A percentile compares a stretch with the other conserved stretches of the same genome.
Evolutionary conservation across 2,888 invertebrate genomes (phyloP).

Genomic region (Lacanobia wlatinum): DNA sequence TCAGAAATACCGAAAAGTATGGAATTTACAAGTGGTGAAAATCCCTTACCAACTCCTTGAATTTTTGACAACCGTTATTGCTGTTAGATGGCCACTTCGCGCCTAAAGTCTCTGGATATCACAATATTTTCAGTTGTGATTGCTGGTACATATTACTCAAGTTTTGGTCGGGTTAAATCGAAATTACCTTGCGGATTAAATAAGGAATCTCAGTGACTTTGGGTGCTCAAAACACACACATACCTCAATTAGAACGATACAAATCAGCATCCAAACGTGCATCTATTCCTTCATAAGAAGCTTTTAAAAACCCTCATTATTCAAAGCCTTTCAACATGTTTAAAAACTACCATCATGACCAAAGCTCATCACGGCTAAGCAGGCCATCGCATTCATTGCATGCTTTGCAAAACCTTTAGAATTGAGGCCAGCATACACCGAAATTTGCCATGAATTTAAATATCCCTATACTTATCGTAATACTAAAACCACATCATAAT

Average conservation of each 20-base stretch:
- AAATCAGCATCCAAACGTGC: not conserved
- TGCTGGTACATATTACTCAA: too few relatives aligned
- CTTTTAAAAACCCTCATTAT: not conserved
- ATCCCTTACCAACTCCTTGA: not conserved
- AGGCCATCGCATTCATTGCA: not conserved
- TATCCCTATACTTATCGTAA: not conserved
- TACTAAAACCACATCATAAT: slow-evolving; percentile 13
- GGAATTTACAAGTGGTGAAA: not conserved
- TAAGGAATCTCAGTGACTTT: not conserved
- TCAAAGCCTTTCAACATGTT: not conserved
- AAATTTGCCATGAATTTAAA: too few relatives aligned
- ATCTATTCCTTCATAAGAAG: not conserved
- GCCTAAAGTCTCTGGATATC: too few relatives aligned
- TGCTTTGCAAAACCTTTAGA: too few relatives aligned
- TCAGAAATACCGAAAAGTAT: too few relatives aligned
- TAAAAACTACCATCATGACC: not conserved
- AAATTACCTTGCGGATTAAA: not conserved
- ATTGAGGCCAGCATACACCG: too few relatives aligned
- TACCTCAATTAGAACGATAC: not conserved
- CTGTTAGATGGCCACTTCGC: too few relatives aligned
- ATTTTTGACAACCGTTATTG: not conserved
- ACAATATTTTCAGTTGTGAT: too few relatives aligned
- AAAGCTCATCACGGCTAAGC: slow-evolving; percentile 1
- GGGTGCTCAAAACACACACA: not conserved
- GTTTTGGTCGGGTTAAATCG: not conserved